Base-by-base conservation (phyloP, 2,888 invertebrate species). In the Drosophila prostipennis region DNA sequence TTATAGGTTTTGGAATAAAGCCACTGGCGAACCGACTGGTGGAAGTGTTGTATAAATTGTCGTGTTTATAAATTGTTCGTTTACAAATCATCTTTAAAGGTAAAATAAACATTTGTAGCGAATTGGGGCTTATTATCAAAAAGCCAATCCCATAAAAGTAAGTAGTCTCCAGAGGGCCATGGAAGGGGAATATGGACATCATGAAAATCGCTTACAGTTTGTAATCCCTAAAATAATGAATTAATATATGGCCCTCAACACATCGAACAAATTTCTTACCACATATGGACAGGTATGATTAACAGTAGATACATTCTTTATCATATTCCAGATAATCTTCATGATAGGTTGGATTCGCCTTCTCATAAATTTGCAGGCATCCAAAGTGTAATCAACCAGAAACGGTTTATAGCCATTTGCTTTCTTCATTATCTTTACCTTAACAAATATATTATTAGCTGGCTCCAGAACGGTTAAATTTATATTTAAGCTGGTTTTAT, bases 361-460 rank as follows among this genome's bases (percentile, higher is more conserved):
- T 1, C 37, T 6, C 29, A 65, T 23, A 29, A 65, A 71, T 6
- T 43, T 4, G 26, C 67, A 72, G 10, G 19, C 61, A 57, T 72
- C 67, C 13, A 67, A 8, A 1, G 42, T 57, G 23, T 10, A 7
- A 26, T 72, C 52, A 3, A 32, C 2, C 5, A 64, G 14, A 16
- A 51, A 67, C 2, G 71, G 67, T 29, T 56, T 61, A 6, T 57
- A 72, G 4, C 65, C 67, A 16, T 60, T 72, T n/a, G 67, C 60
- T 14, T 36, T 72, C 8, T 67, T 67, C 11, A 48, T 16, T 0
- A 40, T 0, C 8, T 48, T 36, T 0, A 42, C 0, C 1, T 56
- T 26, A 0, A 72, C 2, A 1, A 32, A 29, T 7, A 71, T 56
- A 34, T 53, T 39, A 16, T 57, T 26, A 6, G 58, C 45, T 3